These are phyloP conservation scores for Drosophila bifasciata DNA, from an alignment of 1,140 invertebrate genomes.

Conservation along the genomic window DNA sequence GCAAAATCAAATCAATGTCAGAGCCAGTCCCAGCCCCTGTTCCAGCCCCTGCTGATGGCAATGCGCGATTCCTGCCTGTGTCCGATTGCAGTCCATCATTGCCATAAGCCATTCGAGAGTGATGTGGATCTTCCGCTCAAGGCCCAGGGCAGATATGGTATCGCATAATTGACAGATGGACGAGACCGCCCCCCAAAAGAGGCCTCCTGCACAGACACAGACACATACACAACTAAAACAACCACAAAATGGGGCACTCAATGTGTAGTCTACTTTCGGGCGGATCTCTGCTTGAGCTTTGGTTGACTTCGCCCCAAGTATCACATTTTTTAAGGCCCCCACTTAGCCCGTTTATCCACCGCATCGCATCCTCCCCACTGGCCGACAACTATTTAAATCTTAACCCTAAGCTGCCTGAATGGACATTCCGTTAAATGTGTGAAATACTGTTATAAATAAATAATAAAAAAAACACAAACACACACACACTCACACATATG, in stretches of 20 bases:
- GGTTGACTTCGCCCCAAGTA: slow-evolving; percentile 17
- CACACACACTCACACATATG: slow-evolving; percentile 11
- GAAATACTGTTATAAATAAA: slow-evolving; percentile 76
- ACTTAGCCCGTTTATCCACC: slow-evolving; percentile 10
- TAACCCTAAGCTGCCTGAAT: slow-evolving; percentile 8
- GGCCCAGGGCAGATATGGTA: slow-evolving; percentile 10
- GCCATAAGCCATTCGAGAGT: slow-evolving; percentile 38
- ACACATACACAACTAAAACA: background rate
- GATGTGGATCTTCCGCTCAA: background rate
- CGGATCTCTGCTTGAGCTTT: slow-evolving; percentile 14
- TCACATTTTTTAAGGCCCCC: slow-evolving; percentile 17
- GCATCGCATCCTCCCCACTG: background rate
- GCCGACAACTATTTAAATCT: slow-evolving; percentile 38
- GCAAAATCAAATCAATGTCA: slow-evolving; percentile 70
- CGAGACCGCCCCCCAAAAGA: background rate
- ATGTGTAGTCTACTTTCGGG: slow-evolving; percentile 49
- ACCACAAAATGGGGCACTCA: background rate
- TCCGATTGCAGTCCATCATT: slow-evolving; percentile 39
- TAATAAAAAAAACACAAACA: slow-evolving; percentile 49
- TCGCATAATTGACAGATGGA: slow-evolving; percentile 25
- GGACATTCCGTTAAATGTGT: slow-evolving; percentile 40
- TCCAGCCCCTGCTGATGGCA: slow-evolving; percentile 15
- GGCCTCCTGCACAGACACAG: background rate
- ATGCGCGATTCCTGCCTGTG: slow-evolving; percentile 4
- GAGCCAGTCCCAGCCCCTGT: slow-evolving; percentile 24